Conservation (phyloP, 2,888 invertebrate genomes). For the Philaethria dido region DNA sequence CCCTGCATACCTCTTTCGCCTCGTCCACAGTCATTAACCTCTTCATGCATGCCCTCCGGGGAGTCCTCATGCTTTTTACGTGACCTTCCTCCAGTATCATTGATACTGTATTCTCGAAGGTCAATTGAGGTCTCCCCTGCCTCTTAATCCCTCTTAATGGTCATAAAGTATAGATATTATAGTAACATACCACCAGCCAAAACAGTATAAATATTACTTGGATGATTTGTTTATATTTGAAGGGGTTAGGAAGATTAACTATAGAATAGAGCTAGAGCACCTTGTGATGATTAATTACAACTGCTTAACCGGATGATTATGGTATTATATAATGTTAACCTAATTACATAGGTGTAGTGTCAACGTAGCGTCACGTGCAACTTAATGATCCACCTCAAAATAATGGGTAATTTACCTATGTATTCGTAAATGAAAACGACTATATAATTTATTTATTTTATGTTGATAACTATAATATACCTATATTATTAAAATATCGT, state of each 20-base stretch:
- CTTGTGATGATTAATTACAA: conserved; percentile 19
- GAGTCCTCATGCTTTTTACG: too few relatives aligned
- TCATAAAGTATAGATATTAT: too few relatives aligned
- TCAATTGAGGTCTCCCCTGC: too few relatives aligned
- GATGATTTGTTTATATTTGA: background rate
- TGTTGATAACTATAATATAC: too few relatives aligned
- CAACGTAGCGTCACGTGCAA: conserved; percentile 11
- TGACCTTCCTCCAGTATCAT: too few relatives aligned
- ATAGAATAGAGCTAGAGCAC: background rate
- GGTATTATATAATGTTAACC: conserved; percentile 4
- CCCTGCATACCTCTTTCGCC: too few relatives aligned
- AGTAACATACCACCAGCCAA: background rate
- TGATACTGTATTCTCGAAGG: too few relatives aligned
- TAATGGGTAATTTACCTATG: background rate
- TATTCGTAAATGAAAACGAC: background rate
- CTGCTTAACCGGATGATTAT: conserved; percentile 2
- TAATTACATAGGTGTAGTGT: conserved; percentile 1
- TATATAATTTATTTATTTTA: too few relatives aligned
- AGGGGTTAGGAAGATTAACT: background rate
- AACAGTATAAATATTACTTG: background rate
- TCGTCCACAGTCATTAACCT: too few relatives aligned
- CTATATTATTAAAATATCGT: too few relatives aligned
- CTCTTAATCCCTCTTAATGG: too few relatives aligned
- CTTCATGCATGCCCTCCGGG: too few relatives aligned
- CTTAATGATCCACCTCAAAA: background rate